Evolutionary conservation across 2,113 vertebrate species (phyloP).

Genomic region (Plecturocebus donacophilus): DNA sequence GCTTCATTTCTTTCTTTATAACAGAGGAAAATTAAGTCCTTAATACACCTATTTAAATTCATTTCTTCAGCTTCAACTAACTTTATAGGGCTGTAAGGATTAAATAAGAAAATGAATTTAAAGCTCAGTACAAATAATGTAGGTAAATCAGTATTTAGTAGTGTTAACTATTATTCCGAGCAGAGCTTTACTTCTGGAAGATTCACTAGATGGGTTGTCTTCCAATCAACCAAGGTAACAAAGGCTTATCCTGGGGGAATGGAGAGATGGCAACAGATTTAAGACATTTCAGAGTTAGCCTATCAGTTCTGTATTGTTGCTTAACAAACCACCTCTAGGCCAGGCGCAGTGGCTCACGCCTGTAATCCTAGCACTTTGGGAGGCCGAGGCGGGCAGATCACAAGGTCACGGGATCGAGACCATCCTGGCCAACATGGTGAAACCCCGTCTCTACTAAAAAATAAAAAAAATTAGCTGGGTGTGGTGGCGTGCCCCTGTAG

Average conservation of each 20-base stretch:
- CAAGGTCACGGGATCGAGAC: no score
- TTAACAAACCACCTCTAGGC: neutral
- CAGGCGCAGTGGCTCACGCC: no score
- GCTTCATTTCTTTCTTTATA: neutral
- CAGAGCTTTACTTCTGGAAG: neutral
- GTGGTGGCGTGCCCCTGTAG: no score
- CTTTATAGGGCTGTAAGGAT: neutral
- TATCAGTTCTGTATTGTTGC: neutral
- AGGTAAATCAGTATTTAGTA: neutral
- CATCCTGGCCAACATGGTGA: no score
- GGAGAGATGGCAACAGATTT: neutral
- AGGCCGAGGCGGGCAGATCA: no score
- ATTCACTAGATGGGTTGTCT: neutral
- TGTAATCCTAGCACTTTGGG: no score
- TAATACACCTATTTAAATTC: neutral
- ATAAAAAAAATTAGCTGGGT: no score
- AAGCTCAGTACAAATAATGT: neutral
- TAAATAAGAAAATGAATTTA: neutral
- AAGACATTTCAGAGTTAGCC: neutral
- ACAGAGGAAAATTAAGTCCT: neutral
- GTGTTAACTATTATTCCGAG: neutral
- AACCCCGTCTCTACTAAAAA: no score
- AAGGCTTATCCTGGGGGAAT: neutral
- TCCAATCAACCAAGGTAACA: neutral
- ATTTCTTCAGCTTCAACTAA: constrained; percentile 18